Evolutionary conservation across 2,888 invertebrate species (phyloP).

Genomic region (Prenolepis imparis): DNA sequence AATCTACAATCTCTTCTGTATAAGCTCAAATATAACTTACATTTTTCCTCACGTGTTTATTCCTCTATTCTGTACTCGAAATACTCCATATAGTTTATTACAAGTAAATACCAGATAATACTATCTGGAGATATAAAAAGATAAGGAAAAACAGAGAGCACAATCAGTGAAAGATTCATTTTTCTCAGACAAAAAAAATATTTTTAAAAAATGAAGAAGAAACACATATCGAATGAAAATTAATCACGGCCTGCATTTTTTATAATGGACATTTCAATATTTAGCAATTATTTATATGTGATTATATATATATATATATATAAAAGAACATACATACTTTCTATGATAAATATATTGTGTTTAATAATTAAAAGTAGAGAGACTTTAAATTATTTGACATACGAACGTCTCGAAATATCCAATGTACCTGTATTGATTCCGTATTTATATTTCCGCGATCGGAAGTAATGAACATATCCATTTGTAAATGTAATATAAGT

Average conservation of each 20-base stretch:
- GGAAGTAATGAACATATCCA: background rate
- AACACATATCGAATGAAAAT: conserved; percentile 44
- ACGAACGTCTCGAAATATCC: too few relatives aligned
- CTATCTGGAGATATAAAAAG: background rate
- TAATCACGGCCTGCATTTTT: background rate
- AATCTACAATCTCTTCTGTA: background rate
- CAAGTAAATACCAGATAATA: conserved; percentile 54
- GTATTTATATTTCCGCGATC: background rate
- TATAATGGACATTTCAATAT: conserved; percentile 1
- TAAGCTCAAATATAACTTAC: background rate
- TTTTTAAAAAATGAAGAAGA: background rate
- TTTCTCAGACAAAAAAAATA: background rate
- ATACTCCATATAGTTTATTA: conserved; percentile 45
- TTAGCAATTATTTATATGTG: too few relatives aligned
- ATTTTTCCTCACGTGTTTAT: conserved; percentile 16
- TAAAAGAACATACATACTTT: background rate
- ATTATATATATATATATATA: too few relatives aligned
- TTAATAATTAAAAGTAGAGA: background rate
- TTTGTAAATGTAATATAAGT: background rate
- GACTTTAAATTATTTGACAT: background rate
- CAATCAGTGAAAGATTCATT: conserved; percentile 49
- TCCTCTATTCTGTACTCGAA: conserved; percentile 18
- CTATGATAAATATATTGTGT: background rate
- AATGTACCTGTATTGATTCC: background rate
- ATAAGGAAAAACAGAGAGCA: background rate